Evolutionary conservation across 1,140 invertebrate genomes (phyloP).

Genomic region (Mizuhopecten yessoensis): DNA sequence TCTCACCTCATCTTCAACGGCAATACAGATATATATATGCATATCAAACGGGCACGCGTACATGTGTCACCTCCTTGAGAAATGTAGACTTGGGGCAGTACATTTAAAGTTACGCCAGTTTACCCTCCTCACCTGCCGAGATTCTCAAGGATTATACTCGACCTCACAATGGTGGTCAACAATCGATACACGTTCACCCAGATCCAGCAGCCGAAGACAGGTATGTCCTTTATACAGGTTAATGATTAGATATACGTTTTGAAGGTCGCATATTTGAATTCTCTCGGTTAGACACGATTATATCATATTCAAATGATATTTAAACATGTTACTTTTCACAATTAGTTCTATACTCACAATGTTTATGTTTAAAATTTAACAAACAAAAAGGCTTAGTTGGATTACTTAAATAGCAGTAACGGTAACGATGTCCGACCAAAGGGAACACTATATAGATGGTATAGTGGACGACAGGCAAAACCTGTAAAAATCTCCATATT

Average conservation of each 20-base stretch:
- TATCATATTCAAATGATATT: too few relatives aligned
- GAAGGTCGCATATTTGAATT: not conserved
- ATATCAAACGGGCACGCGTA: not conserved
- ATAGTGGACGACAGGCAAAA: too few relatives aligned
- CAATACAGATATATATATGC: constrained; percentile 5
- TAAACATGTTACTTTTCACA: too few relatives aligned
- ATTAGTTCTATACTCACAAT: too few relatives aligned
- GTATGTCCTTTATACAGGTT: not conserved
- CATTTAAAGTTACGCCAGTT: not conserved
- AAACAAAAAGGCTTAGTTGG: too few relatives aligned
- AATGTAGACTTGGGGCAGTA: not conserved
- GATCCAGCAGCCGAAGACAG: constrained; percentile 9
- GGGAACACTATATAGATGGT: too few relatives aligned
- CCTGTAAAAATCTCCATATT: too few relatives aligned
- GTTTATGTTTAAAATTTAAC: too few relatives aligned
- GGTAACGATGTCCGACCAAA: too few relatives aligned
- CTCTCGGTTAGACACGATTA: not conserved
- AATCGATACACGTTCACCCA: constrained; percentile 27
- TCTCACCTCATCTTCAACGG: not conserved
- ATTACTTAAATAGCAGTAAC: too few relatives aligned
- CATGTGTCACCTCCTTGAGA: not conserved
- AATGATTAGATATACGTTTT: not conserved
- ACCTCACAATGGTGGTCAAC: not conserved
- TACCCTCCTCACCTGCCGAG: not conserved
- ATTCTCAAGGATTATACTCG: not conserved